Evolutionary conservation across 2,888 invertebrate species (phyloP), one percentile per base, ranked within the genome.

Genomic region (Hypselothyrea guttata): DNA sequence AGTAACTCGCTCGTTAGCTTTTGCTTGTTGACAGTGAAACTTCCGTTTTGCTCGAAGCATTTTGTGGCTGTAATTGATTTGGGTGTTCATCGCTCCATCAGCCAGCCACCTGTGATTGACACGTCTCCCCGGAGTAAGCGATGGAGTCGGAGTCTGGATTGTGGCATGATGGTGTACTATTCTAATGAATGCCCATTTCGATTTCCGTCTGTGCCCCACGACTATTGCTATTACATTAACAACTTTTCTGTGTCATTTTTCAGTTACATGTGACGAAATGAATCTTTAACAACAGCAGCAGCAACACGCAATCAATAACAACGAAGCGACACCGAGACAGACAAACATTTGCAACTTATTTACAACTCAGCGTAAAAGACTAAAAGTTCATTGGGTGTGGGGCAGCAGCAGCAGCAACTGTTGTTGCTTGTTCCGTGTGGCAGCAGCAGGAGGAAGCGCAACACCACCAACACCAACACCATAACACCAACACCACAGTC

Each of bases 101-200:
- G 40, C 15, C 54, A 61, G 40, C 15, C 54, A 61, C 68, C 70
- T 85, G 79, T 82, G 85, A 81, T 81, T 85, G 81, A 85, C 81
- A 72, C 66, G 60, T 70, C 52, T 45, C 22, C 31, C 46, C 34
- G 40, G 28, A 11, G 12, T n/a, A 12, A 37, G 22, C 9, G 46
- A 16, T 37, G 27, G 34, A 11, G 11, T 28, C 15, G 11, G 22
- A 11, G 27, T 7, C 2, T 41, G 11, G 28, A 13, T 8, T 27
- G 15, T 7, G 18, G 22, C 7, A 7, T 11, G 40, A n/a, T 15
- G 8, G 9, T 15, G 30, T 13, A 30, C 9, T 12, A 2, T 4
- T 22, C 40, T 79, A 64, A 63, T 68, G 66, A 74, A 84, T 62
- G 67, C 46, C 64, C 52, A 46, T 67, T 65, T 65, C 64, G 62